phyloP scores from a whole-genome alignment of 2,797 vertebrate genomes.

The Cuniculus paca region DNA sequence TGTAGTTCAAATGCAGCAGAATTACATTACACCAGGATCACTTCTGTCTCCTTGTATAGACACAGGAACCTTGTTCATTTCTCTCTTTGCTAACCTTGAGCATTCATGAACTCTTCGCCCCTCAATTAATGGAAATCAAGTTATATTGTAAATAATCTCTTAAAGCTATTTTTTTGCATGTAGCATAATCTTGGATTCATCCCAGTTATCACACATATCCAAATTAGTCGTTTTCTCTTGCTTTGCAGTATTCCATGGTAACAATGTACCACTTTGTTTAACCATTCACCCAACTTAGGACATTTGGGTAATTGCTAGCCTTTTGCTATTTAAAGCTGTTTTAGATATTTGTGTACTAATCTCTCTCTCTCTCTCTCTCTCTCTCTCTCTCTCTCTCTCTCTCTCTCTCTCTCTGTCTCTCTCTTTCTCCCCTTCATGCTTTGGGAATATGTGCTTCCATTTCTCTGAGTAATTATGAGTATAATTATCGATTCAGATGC shows the following conservation, averaged over 20 bases:
- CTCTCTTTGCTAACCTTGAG: not conserved
- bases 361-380: not conserved
- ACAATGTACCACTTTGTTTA: not conserved
- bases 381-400: too few relatives aligned
- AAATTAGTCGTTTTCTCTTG: not conserved
- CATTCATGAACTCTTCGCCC: not conserved
- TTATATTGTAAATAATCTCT: not conserved
- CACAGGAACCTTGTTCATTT: rapidly evolving
- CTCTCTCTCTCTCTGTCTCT: not conserved
- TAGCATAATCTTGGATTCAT: not conserved
- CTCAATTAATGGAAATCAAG: not conserved
- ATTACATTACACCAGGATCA: not conserved
- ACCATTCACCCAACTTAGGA: not conserved
- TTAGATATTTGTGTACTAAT: not conserved
- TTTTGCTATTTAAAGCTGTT: not conserved
- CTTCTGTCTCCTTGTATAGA: not conserved
- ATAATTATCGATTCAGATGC: not conserved
- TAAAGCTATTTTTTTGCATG: not conserved
- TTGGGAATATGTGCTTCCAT: not conserved
- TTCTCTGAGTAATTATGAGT: not conserved
- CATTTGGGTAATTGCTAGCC: not conserved
- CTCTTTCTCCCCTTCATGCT: rapidly evolving
- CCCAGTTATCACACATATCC: not conserved
- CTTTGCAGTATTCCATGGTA: not conserved
- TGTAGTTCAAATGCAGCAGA: not conserved